A percentile compares a stretch with the other conserved stretches of the same genome.
Evolutionary conservation across 2,888 invertebrate genomes (phyloP).

Genomic region (Junonia oenone): DNA sequence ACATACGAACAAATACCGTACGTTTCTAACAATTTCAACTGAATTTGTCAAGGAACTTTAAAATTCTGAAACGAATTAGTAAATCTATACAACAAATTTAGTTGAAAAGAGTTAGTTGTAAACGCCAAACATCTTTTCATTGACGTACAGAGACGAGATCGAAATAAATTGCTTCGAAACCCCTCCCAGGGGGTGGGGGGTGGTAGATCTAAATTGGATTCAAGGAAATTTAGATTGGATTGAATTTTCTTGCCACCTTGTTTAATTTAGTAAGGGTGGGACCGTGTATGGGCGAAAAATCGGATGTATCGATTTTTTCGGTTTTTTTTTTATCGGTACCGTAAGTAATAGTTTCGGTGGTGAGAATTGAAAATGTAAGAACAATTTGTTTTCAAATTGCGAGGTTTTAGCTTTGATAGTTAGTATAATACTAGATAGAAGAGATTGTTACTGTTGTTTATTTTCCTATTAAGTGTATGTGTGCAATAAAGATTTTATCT

Average conservation of each 20-base stretch:
- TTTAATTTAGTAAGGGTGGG: constrained; percentile 64
- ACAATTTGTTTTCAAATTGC: neutral
- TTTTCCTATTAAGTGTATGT: neutral
- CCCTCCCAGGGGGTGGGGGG: constrained; percentile 33
- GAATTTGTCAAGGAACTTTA: neutral
- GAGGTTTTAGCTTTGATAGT: neutral
- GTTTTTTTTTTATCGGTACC: neutral
- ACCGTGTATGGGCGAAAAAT: constrained; percentile 25
- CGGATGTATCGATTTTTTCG: constrained; percentile 11
- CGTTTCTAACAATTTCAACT: neutral
- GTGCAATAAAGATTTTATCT: no score
- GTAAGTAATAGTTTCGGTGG: constrained; percentile 15
- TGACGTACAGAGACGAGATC: constrained; percentile 31
- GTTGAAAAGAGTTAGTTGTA: constrained; percentile 14
- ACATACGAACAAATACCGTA: neutral
- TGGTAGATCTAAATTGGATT: constrained; percentile 74
- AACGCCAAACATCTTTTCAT: constrained; percentile 26
- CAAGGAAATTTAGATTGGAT: constrained; percentile 76
- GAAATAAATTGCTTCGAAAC: constrained; percentile 47
- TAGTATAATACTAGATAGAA: neutral
- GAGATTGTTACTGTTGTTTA: neutral
- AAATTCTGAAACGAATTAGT: neutral
- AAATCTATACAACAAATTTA: constrained; percentile 6
- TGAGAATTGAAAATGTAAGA: constrained; percentile 19
- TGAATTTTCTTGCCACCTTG: constrained; percentile 73